These are phyloP conservation scores for Acanthosepion lycidas DNA, from an alignment of 2,888 invertebrate genomes.

Conservation along the genomic window DNA sequence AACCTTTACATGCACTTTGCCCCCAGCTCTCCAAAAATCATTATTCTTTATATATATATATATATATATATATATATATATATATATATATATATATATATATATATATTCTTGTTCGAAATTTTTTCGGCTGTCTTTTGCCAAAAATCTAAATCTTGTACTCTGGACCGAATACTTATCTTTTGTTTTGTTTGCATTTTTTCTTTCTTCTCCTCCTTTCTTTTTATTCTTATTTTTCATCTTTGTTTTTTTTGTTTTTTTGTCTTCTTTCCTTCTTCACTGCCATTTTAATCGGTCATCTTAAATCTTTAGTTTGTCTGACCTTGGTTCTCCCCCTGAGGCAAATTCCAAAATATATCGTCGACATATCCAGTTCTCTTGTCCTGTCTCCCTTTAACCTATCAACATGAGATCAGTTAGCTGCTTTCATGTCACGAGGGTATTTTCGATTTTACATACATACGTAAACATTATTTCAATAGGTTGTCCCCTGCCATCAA, in stretches of 20 bases:
- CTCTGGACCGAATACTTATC: too few species aligned
- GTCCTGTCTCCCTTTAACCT: neutral
- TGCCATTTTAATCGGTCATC: neutral
- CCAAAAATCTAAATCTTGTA: neutral
- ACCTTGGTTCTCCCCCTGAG: neutral
- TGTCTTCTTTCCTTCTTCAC: neutral
- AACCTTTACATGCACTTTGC: neutral
- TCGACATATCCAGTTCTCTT: neutral
- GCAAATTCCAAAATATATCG: neutral
- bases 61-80: neutral
- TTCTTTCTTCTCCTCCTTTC: neutral
- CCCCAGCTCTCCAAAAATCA: too few species aligned
- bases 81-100: constrained; percentile 33
- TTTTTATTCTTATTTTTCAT: neutral
- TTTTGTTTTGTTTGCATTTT: neutral
- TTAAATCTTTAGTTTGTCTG: neutral
- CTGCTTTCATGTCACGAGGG: neutral
- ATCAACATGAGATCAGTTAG: neutral
- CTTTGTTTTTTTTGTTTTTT: neutral
- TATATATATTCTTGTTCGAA: neutral
- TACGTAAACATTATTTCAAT: neutral
- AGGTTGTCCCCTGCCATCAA: neutral
- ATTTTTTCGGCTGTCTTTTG: neutral
- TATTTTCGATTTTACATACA: neutral
- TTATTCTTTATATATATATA: neutral